Base-by-base conservation (phyloP, 1,140 invertebrate species). In the Drosophila subpulchrella region DNA sequence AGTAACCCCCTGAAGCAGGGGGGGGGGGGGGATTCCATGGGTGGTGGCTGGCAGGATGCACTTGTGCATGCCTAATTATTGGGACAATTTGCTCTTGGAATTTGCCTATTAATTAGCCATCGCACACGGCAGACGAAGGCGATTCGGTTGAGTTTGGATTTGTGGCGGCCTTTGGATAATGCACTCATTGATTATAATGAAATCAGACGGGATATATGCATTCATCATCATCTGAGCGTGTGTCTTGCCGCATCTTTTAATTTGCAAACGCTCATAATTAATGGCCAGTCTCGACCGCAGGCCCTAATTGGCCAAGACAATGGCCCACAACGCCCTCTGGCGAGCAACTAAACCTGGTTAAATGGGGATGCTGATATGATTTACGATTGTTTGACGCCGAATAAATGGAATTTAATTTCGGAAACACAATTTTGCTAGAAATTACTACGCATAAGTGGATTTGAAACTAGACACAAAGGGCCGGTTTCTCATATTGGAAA, bases 21-120 rank as follows among this genome's bases (percentile, higher is more conserved):
- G n/a, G 39, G 15, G 17, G 46, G 20, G 6, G 6, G 6, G 15
- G 24, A 36, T 30, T 24, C 27, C 38, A 3, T 12, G 27, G 46
- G 44, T 44, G 50, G 10, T 12, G 20, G 48, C 34, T 44, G 44
- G 46, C 20, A 62, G 39, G 72, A 57, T 58, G 68, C 84, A 88
- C 84, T 88, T 88, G 84, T 88, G 84, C 84, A 88, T 88, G 80
- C 73, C 84, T 89, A 89, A 88, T 88, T 89, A 88, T 88, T 80
- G 73, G 84, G 80, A 88, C 80, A 83, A 89, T 88, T 89, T 88
- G 79, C 84, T 55, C 73, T 78, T 61, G 72, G 73, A 84, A 89
- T 84, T 89, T 88, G 84, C 80, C 84, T 88, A 88, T 88, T 88
- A 88, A 88, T 89, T 88, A 88, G 84, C 76, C 54, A 79, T 73